These are phyloP conservation scores for Nycticryphes semicollaris DNA, from an alignment of 2,113 vertebrate species.

Conservation along the genomic window DNA sequence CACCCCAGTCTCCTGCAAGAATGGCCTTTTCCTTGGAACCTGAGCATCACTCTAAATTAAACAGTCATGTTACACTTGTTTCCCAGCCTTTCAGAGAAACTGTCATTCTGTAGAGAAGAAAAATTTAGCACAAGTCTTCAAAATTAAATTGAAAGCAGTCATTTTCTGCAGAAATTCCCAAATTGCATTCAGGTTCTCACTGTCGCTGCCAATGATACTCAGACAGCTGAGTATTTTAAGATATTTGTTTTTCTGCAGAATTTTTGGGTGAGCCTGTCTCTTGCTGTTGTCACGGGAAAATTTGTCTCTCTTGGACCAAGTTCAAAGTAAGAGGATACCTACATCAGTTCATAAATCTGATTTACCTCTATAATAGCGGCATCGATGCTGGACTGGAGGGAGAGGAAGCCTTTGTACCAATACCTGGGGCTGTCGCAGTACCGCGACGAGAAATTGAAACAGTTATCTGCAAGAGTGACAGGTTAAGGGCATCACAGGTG, in stretches of 20 bases:
- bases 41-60: not conserved
- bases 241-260: not conserved
- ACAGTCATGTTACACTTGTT: accelerated
- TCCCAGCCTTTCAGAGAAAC: not conserved
- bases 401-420: conserved; percentile 73
- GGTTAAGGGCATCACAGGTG: not conserved
- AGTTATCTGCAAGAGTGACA: conserved; percentile 10
- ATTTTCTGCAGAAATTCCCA: not conserved
- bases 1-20: not conserved
- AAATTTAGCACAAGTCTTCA: not conserved
- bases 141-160: not conserved
- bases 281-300: not conserved
- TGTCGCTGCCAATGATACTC: not conserved
- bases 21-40: not conserved
- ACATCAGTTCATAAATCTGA: not conserved
- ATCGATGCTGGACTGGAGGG: conserved; percentile 76
- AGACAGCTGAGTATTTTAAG: not conserved
- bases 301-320: not conserved
- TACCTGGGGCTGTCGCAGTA: conserved; percentile 18
- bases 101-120: not conserved
- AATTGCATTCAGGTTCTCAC: not conserved
- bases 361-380: conserved; percentile 78
- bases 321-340: not conserved
- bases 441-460: accelerated
- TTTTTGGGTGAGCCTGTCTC: not conserved